Conservation (phyloP, 2,113 vertebrate species). For the Geococcyx californianus region DNA sequence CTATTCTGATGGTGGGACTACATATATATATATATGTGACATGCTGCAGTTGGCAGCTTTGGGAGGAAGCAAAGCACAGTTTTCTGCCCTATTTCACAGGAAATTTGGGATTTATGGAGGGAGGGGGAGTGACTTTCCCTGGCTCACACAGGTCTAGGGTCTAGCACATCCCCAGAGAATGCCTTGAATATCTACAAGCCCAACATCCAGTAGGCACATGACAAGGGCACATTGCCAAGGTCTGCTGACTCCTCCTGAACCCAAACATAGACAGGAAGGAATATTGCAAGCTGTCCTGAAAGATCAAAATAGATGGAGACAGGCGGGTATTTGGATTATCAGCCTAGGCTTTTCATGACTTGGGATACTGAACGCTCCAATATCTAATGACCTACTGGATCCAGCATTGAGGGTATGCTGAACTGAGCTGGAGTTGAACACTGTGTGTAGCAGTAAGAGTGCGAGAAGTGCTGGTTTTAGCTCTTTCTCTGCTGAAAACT, state of each 20-base stretch:
- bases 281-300: background rate
- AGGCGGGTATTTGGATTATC: background rate
- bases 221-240: background rate
- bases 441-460: background rate
- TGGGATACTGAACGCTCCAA: background rate
- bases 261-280: background rate
- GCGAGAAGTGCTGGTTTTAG: background rate
- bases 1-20: background rate
- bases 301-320: background rate
- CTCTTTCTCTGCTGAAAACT: background rate
- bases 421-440: background rate
- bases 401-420: background rate
- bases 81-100: background rate
- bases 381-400: background rate
- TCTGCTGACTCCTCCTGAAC: background rate
- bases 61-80: background rate
- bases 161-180: background rate
- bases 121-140: rapidly evolving
- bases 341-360: background rate
- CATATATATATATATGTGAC: background rate
- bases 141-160: background rate
- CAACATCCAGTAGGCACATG: background rate
- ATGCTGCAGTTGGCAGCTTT: background rate
- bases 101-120: background rate
- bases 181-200: background rate